Evolutionary conservation across 2,113 vertebrate genomes (phyloP), one percentile per base, ranked within the genome.

Genomic region (Kryptolebias marmoratus): DNA sequence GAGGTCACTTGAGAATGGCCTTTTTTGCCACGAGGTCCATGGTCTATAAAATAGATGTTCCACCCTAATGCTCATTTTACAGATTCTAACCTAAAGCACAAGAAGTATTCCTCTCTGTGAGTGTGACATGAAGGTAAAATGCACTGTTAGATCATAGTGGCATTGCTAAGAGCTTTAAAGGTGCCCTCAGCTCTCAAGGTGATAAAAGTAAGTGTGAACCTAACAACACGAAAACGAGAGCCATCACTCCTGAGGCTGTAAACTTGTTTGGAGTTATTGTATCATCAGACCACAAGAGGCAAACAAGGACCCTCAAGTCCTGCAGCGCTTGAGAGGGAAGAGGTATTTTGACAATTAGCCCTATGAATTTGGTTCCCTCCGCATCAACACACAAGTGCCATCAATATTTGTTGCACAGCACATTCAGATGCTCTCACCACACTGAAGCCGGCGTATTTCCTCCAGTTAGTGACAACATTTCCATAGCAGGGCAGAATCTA

Each of bases 201-300:
- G 94, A 80, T 75, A 68, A 96, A 97, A 91, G 95, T 95, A 88
- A 94, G 88, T 0, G 92, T 91, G 50, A 95, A 94, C 93, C 94
- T 95, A 94, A 94, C 93, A 95, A 91, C 94, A 83, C 85, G 68
- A 68, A 55, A 45, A 84, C 57, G 73, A 91, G 78, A 77, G 81
- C 52, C 68, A 64, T 82, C 83, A 84, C 88, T 90, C 82, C 86
- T 75, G 84, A 87, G 84, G 87, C 80, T 82, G 81, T 70, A 83
- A 89, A 90, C 83, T 83, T 90, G 89, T 91, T 87, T 90, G 73
- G 82, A 75, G 80, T 81, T 89, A 90, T 91, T 90, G 83, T 92
- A 86, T 89, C 88, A 90, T 87, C 81, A 80, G 83, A 90, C 81
- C 81, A 87, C 80, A 88, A 89, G 91, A 88, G 90, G 84, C 82